These are phyloP conservation scores for Philereme vetulata DNA, from an alignment of 2,888 invertebrate species.

Conservation along the genomic window DNA sequence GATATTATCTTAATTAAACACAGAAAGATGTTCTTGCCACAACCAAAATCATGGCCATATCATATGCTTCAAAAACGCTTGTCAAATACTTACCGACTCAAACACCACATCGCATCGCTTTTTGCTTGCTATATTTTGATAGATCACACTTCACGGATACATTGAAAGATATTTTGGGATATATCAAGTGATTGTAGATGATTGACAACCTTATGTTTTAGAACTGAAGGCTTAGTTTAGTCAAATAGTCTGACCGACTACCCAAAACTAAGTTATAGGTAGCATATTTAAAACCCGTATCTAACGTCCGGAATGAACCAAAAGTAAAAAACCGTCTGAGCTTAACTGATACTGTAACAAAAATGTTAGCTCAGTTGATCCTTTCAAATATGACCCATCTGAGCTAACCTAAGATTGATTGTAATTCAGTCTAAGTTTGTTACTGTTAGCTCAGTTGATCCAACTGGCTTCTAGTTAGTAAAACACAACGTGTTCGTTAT, in stretches of 20 bases:
- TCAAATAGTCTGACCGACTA: constrained; percentile 11
- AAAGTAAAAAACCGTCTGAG: constrained; percentile 1
- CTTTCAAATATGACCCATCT: neutral
- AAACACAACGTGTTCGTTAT: neutral
- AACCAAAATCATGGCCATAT: constrained; percentile 45
- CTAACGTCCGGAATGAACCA: neutral
- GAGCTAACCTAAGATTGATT: constrained; percentile 1
- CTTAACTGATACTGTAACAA: neutral
- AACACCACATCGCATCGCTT: constrained; percentile 70
- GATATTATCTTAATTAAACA: neutral
- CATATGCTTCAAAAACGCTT: constrained; percentile 52
- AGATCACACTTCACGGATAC: constrained; percentile 32
- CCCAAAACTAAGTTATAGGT: constrained; percentile 1
- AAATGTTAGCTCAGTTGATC: constrained; percentile 8
- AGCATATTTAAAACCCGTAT: constrained; percentile 5
- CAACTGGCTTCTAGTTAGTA: constrained; percentile 12
- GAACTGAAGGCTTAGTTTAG: constrained; percentile 2
- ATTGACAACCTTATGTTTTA: constrained; percentile 13
- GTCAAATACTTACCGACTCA: constrained; percentile 39
- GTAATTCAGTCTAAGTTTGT: neutral
- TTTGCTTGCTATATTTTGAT: constrained; percentile 55
- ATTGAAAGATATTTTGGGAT: constrained; percentile 21
- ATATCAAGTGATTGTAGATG: constrained; percentile 22
- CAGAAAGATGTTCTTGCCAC: constrained; percentile 59
- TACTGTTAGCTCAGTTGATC: constrained; percentile 6